These are phyloP conservation scores for Aramus guarauna DNA, from an alignment of 2,113 vertebrate species.

Conservation along the genomic window DNA sequence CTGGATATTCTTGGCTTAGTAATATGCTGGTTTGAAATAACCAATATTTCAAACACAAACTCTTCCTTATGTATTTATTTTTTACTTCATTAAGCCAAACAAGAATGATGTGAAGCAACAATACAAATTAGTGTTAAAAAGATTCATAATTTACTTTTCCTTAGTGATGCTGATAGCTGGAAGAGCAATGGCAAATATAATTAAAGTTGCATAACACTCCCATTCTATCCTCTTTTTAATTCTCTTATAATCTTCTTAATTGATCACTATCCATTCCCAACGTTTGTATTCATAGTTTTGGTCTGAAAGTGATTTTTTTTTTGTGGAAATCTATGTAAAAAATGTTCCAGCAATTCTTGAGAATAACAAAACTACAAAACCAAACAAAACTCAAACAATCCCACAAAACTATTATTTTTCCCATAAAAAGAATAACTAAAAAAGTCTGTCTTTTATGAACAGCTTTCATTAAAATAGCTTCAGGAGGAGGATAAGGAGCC, in stretches of 20 bases:
- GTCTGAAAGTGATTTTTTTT: neutral
- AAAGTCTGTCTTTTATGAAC: neutral
- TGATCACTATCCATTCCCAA: neutral
- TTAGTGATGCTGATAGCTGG: neutral
- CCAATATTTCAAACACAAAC: neutral
- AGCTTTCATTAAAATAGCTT: neutral
- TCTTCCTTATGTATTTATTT: neutral
- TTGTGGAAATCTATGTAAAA: neutral
- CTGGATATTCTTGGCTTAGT: neutral
- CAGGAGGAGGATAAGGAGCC: neutral
- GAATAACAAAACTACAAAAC: neutral
- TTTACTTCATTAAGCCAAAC: neutral
- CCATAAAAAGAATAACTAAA: neutral
- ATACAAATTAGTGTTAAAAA: neutral
- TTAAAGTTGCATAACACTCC: slow-evolving; percentile 10
- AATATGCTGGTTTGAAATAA: neutral
- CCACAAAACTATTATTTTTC: neutral
- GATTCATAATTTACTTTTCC: neutral
- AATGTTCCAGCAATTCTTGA: slow-evolving; percentile 4
- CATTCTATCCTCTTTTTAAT: neutral
- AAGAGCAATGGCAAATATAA: neutral
- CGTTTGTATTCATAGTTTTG: neutral
- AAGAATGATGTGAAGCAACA: neutral
- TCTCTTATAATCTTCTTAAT: neutral
- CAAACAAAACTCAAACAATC: neutral